Base-by-base conservation (phyloP, 2,888 invertebrate species). In the Argyresthia albistria region DNA sequence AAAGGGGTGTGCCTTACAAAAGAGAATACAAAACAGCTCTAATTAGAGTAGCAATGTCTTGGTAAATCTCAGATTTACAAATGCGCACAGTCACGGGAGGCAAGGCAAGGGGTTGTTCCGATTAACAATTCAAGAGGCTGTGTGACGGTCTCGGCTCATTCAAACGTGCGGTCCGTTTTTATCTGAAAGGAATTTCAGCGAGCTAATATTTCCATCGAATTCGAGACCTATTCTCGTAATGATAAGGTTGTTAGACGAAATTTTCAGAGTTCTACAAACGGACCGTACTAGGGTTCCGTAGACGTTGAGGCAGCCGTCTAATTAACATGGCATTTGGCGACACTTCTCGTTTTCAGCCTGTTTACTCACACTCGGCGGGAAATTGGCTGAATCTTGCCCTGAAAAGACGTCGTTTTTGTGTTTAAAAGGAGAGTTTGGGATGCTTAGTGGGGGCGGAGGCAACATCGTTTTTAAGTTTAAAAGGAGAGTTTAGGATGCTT, bases 91-190 rank as follows among this genome's bases (percentile, higher is more conserved):
- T 54, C 53, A 52, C 43, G 11, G 42, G 46, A 53, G 43, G 53
- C 51, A 54, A 65, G 70, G 53, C 51, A 54, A 65, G 70, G n/a
- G 72, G 70, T 69, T 72, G 66, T 65, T 61, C 55, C 70, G 72
- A 79, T 80, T 80, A 79, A 69, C 65, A 67, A 78, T 80, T 80
- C 73, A 79, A 79, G 76, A 74, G 74, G 70, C 65, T 64, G 62
- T 59, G 48, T 10, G 8, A 55, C 56, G 45, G 52, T 42, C n/a
- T 48, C 43, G 43, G 35, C 47, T 51, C 25, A 25, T 25, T 25
- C 25, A 25, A 6, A 2, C 25, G 25, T 25, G 25, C 25, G 25
- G 6, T 25, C 25, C 25, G 25, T 25, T 25, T 25, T 25, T 25
- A 25, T 2, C 25, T 25, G 25, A 25, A 2, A 25, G 6, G 25